Conservation (phyloP, 1,140 invertebrate species). For the Drosophila virilis region DNA sequence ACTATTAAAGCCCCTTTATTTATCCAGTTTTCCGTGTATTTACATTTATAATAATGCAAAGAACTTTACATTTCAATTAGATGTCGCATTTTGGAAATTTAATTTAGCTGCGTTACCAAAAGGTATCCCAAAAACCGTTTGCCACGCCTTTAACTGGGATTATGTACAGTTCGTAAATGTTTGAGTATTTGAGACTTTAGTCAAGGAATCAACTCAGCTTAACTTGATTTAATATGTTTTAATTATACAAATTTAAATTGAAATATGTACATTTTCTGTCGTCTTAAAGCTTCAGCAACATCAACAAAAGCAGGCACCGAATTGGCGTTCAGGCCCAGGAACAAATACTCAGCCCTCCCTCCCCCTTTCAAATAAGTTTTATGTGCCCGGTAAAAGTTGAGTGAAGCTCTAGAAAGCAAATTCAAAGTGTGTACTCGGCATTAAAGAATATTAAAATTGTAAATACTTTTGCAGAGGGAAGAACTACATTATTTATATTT, state of each 20-base stretch:
- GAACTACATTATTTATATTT: too few relatives aligned
- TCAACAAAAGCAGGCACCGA: too few relatives aligned
- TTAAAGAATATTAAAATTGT: too few relatives aligned
- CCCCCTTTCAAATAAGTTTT: too few relatives aligned
- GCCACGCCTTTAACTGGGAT: neutral
- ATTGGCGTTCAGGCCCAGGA: too few relatives aligned
- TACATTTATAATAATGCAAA: slow-evolving; percentile 20
- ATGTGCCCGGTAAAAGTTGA: too few relatives aligned
- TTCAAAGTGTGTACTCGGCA: too few relatives aligned
- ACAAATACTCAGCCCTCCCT: too few relatives aligned
- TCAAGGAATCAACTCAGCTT: neutral
- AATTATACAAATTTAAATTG: neutral
- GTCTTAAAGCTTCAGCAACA: too few relatives aligned
- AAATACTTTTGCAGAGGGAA: too few relatives aligned
- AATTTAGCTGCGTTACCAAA: slow-evolving; percentile 8
- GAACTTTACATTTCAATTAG: slow-evolving; percentile 18
- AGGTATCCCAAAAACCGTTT: neutral
- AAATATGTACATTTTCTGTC: neutral
- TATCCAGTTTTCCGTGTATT: slow-evolving; percentile 9
- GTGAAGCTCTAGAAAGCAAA: too few relatives aligned
- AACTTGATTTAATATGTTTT: neutral
- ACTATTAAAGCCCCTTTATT: slow-evolving; percentile 20
- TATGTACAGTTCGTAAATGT: neutral
- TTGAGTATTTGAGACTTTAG: neutral
- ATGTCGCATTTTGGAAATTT: slow-evolving; percentile 21